phyloP scores from a whole-genome alignment of 2,888 invertebrate species.

The Clistopyga incitator region DNA sequence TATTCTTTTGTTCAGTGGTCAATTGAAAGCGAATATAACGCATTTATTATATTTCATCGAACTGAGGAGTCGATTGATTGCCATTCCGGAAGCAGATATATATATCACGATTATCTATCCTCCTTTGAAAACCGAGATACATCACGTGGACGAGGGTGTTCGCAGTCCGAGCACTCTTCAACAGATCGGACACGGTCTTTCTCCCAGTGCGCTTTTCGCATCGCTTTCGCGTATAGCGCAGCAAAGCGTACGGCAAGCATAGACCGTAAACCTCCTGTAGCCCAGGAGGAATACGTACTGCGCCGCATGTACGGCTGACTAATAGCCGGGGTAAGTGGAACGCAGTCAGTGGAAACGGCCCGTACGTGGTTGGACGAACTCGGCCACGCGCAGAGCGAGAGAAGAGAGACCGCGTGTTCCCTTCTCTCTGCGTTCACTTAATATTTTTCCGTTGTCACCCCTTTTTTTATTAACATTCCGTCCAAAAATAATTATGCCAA shows the following conservation, averaged over 20 bases:
- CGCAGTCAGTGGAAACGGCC: conserved; percentile 64
- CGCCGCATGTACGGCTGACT: conserved; percentile 51
- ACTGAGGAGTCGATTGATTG: conserved; percentile 4
- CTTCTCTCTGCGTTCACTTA: conserved; percentile 21
- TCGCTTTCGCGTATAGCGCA: conserved; percentile 12
- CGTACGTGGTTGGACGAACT: conserved; percentile 66
- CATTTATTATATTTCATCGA: neutral
- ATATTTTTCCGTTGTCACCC: conserved; percentile 20
- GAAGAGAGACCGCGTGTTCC: conserved; percentile 18
- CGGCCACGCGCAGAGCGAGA: conserved; percentile 52
- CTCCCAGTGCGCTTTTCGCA: conserved; percentile 29
- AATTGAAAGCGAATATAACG: neutral
- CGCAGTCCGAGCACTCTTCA: conserved; percentile 11
- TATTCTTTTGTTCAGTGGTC: too few species aligned
- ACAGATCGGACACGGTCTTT: conserved; percentile 39
- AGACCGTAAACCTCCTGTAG: conserved; percentile 30
- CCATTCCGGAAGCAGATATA: conserved; percentile 1
- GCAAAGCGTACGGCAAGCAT: neutral
- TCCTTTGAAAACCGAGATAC: conserved; percentile 7
- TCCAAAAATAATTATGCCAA: too few species aligned
- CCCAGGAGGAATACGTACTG: conserved; percentile 31
- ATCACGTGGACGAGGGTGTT: neutral
- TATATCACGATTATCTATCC: neutral
- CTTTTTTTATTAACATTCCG: neutral
- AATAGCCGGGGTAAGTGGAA: conserved; percentile 65